These are phyloP conservation scores for Setophaga petechia DNA, from an alignment of 2,113 vertebrate species.

Conservation along the genomic window DNA sequence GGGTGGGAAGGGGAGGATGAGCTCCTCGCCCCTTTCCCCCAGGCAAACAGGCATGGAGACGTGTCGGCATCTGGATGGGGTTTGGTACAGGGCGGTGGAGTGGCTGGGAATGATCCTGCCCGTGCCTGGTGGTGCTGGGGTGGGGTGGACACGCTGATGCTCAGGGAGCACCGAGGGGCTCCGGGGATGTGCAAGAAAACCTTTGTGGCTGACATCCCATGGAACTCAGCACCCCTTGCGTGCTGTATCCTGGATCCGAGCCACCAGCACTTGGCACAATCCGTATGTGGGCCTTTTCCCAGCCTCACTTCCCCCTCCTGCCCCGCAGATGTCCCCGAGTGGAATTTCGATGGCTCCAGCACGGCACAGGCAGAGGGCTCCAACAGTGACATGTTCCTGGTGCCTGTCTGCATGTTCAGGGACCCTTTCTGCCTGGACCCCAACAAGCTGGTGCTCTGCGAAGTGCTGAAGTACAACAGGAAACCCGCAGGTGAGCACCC, in stretches of 20 bases:
- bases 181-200: background rate
- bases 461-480: constrained; percentile 81
- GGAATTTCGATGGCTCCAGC: constrained; percentile 82
- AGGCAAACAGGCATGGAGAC: background rate
- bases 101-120: background rate
- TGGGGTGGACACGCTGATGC: rapidly evolving
- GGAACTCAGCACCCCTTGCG: background rate
- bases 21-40: background rate
- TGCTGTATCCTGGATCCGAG: background rate
- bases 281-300: rapidly evolving
- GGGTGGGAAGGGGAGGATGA: background rate
- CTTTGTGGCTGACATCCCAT: rapidly evolving
- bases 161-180: background rate
- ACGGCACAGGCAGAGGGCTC: constrained; percentile 78
- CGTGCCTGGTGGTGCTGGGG: background rate
- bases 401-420: constrained; percentile 78
- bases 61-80: background rate
- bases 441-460: constrained; percentile 80
- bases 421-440: constrained; percentile 79
- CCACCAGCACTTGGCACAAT: background rate
- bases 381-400: constrained; percentile 87
- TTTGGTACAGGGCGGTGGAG: background rate
- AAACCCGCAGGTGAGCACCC: constrained; percentile 71
- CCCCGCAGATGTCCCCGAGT: constrained; percentile 75
- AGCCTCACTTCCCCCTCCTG: background rate